phyloP scores from a whole-genome alignment of 2,113 vertebrate genomes.

The Carettochelys insculpta region DNA sequence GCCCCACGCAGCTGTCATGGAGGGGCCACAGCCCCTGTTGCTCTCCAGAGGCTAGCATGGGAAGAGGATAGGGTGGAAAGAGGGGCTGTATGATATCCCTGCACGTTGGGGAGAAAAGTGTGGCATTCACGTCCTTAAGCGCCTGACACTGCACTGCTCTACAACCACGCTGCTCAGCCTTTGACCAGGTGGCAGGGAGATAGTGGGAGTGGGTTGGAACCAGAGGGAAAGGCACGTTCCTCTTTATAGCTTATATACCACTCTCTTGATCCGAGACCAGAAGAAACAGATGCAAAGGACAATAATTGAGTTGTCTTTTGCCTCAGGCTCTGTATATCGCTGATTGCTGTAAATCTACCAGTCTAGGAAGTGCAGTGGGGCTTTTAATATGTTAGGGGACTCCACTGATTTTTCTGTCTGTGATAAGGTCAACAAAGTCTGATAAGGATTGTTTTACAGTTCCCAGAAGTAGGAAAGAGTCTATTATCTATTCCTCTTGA shows the following conservation, averaged over 20 bases:
- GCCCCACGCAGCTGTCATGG: background rate
- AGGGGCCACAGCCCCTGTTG: background rate
- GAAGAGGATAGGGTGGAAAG: background rate
- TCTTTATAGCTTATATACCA: background rate
- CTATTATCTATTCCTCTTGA: background rate
- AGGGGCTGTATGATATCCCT: background rate
- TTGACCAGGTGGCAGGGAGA: rapidly evolving
- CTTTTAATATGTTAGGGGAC: background rate
- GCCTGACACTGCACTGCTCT: background rate
- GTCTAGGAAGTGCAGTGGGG: background rate
- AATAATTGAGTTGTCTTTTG: background rate
- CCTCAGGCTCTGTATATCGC: rapidly evolving
- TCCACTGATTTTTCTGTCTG: background rate
- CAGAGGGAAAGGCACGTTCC: background rate
- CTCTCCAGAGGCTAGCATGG: background rate
- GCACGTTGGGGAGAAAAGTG: background rate
- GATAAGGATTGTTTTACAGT: background rate
- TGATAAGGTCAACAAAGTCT: background rate
- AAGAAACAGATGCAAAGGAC: background rate
- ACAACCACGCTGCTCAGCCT: background rate
- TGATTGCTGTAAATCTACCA: rapidly evolving
- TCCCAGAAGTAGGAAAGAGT: background rate
- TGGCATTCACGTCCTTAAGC: background rate
- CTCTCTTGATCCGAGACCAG: rapidly evolving
- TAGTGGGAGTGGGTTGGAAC: background rate